A percentile compares a stretch with the other conserved stretches of the same genome.
These are phyloP conservation scores for Hystrix brachyura DNA, from an alignment of 2,113 vertebrate species.

Conservation along the genomic window DNA sequence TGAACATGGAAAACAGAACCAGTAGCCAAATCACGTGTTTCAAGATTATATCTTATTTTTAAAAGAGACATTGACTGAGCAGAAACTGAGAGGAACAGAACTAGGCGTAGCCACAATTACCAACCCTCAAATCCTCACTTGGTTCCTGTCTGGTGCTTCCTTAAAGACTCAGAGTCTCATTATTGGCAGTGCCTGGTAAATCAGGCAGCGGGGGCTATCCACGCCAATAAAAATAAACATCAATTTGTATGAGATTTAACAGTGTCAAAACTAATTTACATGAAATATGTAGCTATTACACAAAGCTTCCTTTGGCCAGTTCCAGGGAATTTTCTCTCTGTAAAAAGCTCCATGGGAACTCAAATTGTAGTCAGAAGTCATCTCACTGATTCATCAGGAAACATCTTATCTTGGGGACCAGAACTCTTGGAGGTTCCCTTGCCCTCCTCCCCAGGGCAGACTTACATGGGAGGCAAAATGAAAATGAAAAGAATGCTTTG, in stretches of 20 bases:
- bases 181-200: not conserved
- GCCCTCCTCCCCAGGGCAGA: not conserved
- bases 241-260: not conserved
- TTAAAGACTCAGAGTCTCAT: not conserved
- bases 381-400: slow-evolving; percentile 26
- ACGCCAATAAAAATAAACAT: slow-evolving; percentile 27
- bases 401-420: not conserved
- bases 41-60: slow-evolving; percentile 37
- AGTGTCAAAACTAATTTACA: slow-evolving; percentile 32
- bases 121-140: not conserved
- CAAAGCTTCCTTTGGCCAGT: not conserved
- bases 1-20: not conserved
- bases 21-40: not conserved
- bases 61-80: not conserved
- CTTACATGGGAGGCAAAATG: not conserved
- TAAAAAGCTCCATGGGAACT: not conserved
- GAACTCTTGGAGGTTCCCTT: not conserved
- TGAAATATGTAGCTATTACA: slow-evolving; percentile 28
- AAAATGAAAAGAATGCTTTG: not conserved
- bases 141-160: not conserved
- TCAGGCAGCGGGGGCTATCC: not conserved
- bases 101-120: too few relatives aligned
- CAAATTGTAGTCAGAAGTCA: slow-evolving; percentile 9
- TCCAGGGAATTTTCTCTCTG: not conserved
- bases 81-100: not conserved